Base-by-base conservation (phyloP, 2,113 vertebrate species). In the Pollachius pollachius region DNA sequence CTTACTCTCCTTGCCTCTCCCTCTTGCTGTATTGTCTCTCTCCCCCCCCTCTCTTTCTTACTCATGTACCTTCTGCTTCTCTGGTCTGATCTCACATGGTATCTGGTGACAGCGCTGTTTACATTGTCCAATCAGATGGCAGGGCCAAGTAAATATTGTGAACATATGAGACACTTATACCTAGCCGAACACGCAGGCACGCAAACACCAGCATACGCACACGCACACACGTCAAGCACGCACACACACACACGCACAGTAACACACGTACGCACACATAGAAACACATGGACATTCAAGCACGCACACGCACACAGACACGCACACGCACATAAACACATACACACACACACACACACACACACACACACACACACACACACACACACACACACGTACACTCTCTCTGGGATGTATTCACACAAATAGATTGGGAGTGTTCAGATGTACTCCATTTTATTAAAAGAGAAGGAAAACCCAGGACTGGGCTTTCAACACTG, bases 1-100 rank as follows among this genome's bases (percentile, higher is more conserved):
- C 17, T 30, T 41, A 41, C 37, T 41, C 37, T 11, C 37, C 37
- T 41, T 11, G 37, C 37, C 21, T 21, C 56, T 37, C 23, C 52
- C 18, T 8, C 37, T 64, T 16, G 64, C 27, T 17, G 23, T 18
- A 21, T 15, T 16, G 37, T 8, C 56, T 74, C 37, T 41, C 37
- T 41, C 37, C 37, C 59, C 71, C 34, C 41, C 69, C 63, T 66
- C n/a, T 65, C 30, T 52, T 15, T 21, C 12, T 67, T 15, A 64
- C 18, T 34, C 37, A 65, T 62, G 72, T 56, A 56, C 68, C 73
- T 68, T 68, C 67, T 67, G 81, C 48, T 65, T 76, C 71, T 68
- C 34, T 72, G 85, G 80, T 87, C 85, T 89, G 85, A 89, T 78
- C 82, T 91, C 85, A 87, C 60, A 6, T 62, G 15, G 78, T 68